Conservation (phyloP, 2,113 vertebrate genomes). For the Gobio gobio region DNA sequence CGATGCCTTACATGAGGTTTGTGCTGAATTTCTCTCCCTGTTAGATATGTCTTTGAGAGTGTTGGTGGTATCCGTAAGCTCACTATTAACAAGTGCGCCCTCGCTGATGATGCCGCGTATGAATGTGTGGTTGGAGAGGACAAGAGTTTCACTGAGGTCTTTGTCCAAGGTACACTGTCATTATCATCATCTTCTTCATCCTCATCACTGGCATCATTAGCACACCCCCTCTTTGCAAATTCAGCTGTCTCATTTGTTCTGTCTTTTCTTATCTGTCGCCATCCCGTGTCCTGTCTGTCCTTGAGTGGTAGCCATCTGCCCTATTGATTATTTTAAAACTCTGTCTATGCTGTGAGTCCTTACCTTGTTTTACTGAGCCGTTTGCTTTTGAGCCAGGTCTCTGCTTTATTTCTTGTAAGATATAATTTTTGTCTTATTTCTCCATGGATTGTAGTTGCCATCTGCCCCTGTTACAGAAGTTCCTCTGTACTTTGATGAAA, state of each 20-base stretch:
- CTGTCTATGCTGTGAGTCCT: background rate
- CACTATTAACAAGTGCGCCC: constrained; percentile 88
- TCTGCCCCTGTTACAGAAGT: background rate
- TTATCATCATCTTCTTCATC: background rate
- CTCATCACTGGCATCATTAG: constrained; percentile 11
- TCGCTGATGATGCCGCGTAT: constrained; percentile 88
- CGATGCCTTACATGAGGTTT: background rate
- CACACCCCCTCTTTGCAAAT: background rate
- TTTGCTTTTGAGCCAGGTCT: background rate
- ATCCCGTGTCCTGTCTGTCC: background rate
- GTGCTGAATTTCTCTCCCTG: background rate
- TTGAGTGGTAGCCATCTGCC: constrained; percentile 4
- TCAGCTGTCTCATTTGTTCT: background rate
- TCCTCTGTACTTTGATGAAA: background rate
- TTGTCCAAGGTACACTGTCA: constrained; percentile 82
- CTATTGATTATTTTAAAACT: constrained; percentile 28
- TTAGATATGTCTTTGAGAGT: constrained; percentile 88
- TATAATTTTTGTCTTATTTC: background rate
- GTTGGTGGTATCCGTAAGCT: constrained; percentile 85
- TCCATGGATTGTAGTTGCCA: background rate
- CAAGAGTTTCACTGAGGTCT: constrained; percentile 85
- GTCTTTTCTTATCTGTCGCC: background rate
- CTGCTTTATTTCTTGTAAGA: background rate
- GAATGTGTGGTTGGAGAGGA: constrained; percentile 86
- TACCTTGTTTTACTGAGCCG: background rate